Evolutionary conservation across 2,797 vertebrate species (phyloP).

Genomic region (Aeoliscus strigatus): DNA sequence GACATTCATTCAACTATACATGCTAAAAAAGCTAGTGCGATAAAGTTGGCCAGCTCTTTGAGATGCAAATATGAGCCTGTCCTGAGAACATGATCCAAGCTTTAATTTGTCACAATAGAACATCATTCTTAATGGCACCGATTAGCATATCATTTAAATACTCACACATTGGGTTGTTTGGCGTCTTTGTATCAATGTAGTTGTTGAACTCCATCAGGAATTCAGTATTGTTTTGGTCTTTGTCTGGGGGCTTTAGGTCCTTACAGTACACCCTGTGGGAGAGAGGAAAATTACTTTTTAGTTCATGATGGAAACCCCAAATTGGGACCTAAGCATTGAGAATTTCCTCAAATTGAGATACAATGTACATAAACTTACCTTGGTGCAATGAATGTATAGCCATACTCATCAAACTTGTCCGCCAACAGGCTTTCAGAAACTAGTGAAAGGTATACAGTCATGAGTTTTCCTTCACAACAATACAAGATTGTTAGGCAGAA

Average conservation of each 20-base stretch:
- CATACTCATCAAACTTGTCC: conserved; percentile 86
- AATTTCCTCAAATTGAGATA: neutral
- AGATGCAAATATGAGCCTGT: conserved; percentile 32
- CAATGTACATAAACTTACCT: conserved; percentile 73
- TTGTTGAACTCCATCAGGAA: conserved; percentile 90
- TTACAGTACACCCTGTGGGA: conserved; percentile 84
- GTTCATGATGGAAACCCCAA: neutral
- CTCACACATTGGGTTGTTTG: conserved; percentile 88
- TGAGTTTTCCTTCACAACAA: conserved; percentile 8
- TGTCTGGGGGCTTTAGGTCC: conserved; percentile 82
- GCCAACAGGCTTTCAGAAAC: conserved; percentile 85
- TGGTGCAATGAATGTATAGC: conserved; percentile 88
- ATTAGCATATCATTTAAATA: too few species aligned
- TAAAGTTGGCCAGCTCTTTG: conserved; percentile 28
- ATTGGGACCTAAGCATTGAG: too few species aligned
- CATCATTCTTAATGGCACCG: too few species aligned
- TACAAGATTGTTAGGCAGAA: neutral
- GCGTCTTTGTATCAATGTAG: conserved; percentile 89
- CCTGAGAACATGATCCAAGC: neutral
- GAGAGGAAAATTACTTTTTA: neutral
- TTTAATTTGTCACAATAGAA: too few species aligned
- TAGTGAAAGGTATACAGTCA: conserved; percentile 61
- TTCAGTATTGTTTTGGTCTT: conserved; percentile 90
- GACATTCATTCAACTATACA: conserved; percentile 31
- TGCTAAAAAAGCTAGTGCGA: conserved; percentile 15